phyloP scores from a whole-genome alignment of 2,888 invertebrate genomes.

The Nomada ferruginata region DNA sequence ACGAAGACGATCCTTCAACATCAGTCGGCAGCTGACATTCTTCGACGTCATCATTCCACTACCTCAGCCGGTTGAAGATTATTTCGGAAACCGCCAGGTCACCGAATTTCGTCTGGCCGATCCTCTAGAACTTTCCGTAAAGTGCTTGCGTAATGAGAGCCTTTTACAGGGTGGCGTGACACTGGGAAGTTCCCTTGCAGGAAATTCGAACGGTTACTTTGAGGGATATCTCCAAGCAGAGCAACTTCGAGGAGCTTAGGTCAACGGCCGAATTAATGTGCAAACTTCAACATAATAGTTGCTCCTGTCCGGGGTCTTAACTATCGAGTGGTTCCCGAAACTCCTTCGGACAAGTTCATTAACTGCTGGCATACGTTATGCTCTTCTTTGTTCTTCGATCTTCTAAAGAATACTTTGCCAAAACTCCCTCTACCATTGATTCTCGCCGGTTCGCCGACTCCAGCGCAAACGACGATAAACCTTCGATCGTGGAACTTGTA shows the following conservation, averaged over 20 bases:
- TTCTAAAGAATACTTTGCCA: constrained; percentile 1
- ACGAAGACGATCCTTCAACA: constrained; percentile 52
- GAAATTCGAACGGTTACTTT: constrained; percentile 73
- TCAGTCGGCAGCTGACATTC: constrained; percentile 32
- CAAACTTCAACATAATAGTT: constrained; percentile 75
- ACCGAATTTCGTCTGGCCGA: constrained; percentile 36
- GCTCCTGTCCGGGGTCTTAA: constrained; percentile 72
- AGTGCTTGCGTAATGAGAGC: constrained; percentile 69
- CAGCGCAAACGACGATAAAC: neutral
- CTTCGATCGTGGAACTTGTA: neutral
- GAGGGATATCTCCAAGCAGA: constrained; percentile 69
- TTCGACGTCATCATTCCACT: constrained; percentile 37
- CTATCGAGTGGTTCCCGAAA: constrained; percentile 70
- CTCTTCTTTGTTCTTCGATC: constrained; percentile 55
- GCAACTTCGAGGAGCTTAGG: constrained; percentile 64
- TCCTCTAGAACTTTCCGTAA: constrained; percentile 43
- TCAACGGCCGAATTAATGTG: constrained; percentile 74
- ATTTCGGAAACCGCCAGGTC: constrained; percentile 57
- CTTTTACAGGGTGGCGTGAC: constrained; percentile 68
- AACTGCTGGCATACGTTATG: constrained; percentile 58
- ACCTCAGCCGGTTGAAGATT: constrained; percentile 32
- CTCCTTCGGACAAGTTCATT: constrained; percentile 69
- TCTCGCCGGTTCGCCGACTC: constrained; percentile 1
- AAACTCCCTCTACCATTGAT: no score
- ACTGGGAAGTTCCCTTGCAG: constrained; percentile 55